Conservation (phyloP, 2,888 invertebrate genomes). For the Lepidocyrtinus sp. region DNA sequence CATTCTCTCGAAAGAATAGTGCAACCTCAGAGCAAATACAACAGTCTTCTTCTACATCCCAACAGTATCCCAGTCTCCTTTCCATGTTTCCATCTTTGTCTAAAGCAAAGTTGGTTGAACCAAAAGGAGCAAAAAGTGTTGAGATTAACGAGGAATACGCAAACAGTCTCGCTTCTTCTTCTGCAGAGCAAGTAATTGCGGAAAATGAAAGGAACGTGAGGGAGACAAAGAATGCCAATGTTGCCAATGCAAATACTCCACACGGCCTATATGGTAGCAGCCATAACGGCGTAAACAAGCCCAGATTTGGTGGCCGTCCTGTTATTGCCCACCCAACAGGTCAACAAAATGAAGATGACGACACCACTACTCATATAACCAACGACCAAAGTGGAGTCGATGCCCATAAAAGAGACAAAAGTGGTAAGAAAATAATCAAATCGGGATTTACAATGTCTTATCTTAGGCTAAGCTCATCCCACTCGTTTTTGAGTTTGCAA, state of each 20-base stretch:
- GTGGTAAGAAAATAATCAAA: conserved; percentile 48
- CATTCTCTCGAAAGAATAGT: conserved; percentile 21
- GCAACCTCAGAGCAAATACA: conserved; percentile 36
- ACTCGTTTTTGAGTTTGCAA: conserved; percentile 5
- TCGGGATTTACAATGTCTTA: too few relatives aligned
- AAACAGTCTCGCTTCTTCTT: conserved; percentile 39
- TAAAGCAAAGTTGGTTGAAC: conserved; percentile 52
- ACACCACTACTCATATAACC: conserved; percentile 16
- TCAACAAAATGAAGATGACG: not conserved
- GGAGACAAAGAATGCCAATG: conserved; percentile 31
- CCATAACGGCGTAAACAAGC: conserved; percentile 42
- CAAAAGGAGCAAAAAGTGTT: conserved; percentile 34
- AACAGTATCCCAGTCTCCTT: conserved; percentile 39
- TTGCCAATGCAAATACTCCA: conserved; percentile 14
- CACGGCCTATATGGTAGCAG: conserved; percentile 18
- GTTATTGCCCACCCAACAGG: conserved; percentile 52
- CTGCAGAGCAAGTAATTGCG: conserved; percentile 41
- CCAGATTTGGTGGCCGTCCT: conserved; percentile 55
- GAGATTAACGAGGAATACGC: conserved; percentile 26
- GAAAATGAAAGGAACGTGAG: conserved; percentile 59
- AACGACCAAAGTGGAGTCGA: conserved; percentile 28
- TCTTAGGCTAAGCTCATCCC: too few relatives aligned
- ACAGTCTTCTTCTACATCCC: conserved; percentile 10
- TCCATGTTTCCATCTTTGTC: conserved; percentile 57
- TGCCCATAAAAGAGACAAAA: conserved; percentile 48